A percentile compares a stretch with the other conserved stretches of the same genome.
Conservation (phyloP, 2,888 invertebrate species). For the Seladonia tumulorum region DNA sequence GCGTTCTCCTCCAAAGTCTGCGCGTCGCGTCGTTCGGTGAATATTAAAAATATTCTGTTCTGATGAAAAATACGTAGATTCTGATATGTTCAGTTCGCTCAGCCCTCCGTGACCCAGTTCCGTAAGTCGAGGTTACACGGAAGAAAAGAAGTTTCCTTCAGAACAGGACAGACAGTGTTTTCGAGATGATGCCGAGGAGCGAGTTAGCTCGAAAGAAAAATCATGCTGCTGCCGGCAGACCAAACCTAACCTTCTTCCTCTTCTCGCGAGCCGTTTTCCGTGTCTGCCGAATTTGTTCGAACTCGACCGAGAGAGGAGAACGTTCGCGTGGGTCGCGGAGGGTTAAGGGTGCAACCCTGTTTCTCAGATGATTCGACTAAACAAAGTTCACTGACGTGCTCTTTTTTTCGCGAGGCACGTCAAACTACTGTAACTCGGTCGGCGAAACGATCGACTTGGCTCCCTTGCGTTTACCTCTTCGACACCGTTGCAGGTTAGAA, state of each 20-base stretch:
- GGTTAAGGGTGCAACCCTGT: conserved; percentile 55
- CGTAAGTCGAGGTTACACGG: neutral
- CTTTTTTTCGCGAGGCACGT: conserved; percentile 7
- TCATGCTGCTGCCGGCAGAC: neutral
- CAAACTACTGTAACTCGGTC: conserved; percentile 25
- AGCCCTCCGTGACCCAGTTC: conserved; percentile 48
- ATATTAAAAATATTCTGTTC: conserved; percentile 61
- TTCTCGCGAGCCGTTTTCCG: neutral
- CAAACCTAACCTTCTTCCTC: neutral
- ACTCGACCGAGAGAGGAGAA: neutral
- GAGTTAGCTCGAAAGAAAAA: neutral
- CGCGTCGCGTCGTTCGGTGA: conserved; percentile 33
- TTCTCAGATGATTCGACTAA: conserved; percentile 52
- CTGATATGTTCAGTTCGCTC: conserved; percentile 56
- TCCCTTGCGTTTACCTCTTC: neutral
- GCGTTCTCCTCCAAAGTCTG: conserved; percentile 22
- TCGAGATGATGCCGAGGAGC: neutral
- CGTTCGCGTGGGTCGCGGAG: conserved; percentile 32
- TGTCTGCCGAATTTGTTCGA: neutral
- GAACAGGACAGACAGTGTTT: neutral
- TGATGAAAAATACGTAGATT: conserved; percentile 59
- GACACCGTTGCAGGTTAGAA: neutral
- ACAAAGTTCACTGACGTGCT: conserved; percentile 29
- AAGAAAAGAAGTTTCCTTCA: neutral
- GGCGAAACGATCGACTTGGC: conserved; percentile 2